A percentile compares a stretch with the other conserved stretches of the same genome.
Evolutionary conservation across 2,797 vertebrate genomes (phyloP).

Genomic region (Enteromius paludinosus): DNA sequence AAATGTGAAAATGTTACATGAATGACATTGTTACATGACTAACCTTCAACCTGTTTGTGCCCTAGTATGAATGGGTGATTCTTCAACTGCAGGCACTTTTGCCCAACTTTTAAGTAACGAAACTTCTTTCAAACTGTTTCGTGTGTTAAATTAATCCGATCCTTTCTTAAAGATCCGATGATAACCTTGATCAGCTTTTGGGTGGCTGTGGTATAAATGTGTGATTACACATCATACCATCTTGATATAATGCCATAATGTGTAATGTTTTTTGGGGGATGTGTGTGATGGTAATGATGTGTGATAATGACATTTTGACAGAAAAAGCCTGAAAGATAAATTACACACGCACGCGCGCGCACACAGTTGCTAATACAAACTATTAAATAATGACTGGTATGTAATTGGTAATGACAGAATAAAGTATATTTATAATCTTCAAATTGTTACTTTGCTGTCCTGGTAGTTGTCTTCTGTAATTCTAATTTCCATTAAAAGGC

Average conservation of each 20-base stretch:
- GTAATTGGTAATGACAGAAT: not conserved
- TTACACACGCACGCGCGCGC: not conserved
- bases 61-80: not conserved
- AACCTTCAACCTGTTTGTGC: not conserved
- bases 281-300: not conserved
- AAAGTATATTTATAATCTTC: not conserved
- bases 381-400: not conserved
- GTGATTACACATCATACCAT: not conserved
- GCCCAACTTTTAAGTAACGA: not conserved
- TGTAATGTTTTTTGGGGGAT: not conserved
- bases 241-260: not conserved
- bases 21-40: not conserved
- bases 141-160: not conserved
- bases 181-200: not conserved
- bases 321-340: not conserved
- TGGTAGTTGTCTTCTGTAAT: not conserved
- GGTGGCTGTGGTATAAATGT: not conserved
- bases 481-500: not conserved
- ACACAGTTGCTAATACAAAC: not conserved
- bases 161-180: not conserved
- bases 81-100: not conserved
- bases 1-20: conserved; percentile 9
- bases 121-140: not conserved
- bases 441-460: not conserved
- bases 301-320: not conserved